Evolutionary conservation across 2,888 invertebrate species (phyloP).

Genomic region (Lymantria dispar): DNA sequence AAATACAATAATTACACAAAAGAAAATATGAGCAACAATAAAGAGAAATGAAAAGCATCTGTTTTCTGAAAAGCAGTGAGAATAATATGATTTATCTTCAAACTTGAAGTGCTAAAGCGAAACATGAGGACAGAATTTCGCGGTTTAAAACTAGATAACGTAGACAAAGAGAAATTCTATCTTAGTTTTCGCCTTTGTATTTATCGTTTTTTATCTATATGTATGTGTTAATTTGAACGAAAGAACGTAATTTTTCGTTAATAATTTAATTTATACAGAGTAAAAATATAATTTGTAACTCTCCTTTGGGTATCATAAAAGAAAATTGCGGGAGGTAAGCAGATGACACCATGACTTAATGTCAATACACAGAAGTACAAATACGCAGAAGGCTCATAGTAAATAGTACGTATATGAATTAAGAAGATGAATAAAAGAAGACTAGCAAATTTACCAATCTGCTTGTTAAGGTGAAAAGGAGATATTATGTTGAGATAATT

Average conservation of each 20-base stretch:
- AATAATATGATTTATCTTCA: slow-evolving; percentile 21
- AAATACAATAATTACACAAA: slow-evolving; percentile 6
- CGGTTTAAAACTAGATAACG: slow-evolving; percentile 14
- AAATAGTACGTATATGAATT: too few species aligned
- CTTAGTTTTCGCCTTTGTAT: not conserved
- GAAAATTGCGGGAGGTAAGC: too few species aligned
- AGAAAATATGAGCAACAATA: slow-evolving; percentile 13
- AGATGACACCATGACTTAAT: too few species aligned
- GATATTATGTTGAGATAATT: too few species aligned
- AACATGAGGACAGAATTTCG: slow-evolving; percentile 10
- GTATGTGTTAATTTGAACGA: not conserved
- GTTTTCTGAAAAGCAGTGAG: slow-evolving; percentile 18
- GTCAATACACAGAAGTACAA: too few species aligned
- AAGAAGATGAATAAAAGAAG: too few species aligned
- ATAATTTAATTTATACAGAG: too few species aligned
- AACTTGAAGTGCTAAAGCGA: slow-evolving; percentile 6
- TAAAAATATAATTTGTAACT: too few species aligned
- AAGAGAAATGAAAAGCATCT: slow-evolving; percentile 22
- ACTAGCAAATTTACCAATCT: too few species aligned
- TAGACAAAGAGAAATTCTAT: not conserved
- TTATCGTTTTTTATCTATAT: not conserved
- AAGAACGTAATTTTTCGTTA: not conserved
- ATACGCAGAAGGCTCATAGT: too few species aligned
- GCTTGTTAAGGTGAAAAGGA: too few species aligned
- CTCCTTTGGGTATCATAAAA: too few species aligned